Percentiles rank a stretch among this genome's conserved stretches.
phyloP scores from a whole-genome alignment of 2,113 vertebrate species.

The Lepus americanus region DNA sequence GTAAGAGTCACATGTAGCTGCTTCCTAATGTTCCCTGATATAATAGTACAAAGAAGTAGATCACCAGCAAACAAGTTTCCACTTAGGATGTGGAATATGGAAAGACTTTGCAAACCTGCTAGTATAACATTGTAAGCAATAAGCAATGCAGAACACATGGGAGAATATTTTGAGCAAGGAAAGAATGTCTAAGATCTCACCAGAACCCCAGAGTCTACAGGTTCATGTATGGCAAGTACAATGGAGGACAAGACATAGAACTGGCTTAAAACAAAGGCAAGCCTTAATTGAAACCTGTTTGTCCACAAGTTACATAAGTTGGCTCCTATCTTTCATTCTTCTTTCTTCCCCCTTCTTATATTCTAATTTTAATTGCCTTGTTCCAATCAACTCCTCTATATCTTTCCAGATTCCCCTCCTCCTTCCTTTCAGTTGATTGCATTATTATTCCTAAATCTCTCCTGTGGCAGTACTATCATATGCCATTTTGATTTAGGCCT shows the following conservation, averaged over 20 bases:
- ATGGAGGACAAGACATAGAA: not conserved
- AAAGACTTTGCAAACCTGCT: not conserved
- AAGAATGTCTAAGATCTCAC: not conserved
- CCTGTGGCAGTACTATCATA: not conserved
- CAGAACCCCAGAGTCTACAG: not conserved
- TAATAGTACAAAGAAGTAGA: not conserved
- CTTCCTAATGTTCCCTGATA: not conserved
- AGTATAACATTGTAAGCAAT: not conserved
- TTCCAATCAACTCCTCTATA: fast-evolving
- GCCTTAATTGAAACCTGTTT: not conserved
- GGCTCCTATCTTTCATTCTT: not conserved
- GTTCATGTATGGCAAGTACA: not conserved
- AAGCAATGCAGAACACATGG: not conserved
- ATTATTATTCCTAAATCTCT: not conserved
- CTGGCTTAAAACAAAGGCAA: not conserved
- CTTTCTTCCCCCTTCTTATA: not conserved
- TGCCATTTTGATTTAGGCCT: not conserved
- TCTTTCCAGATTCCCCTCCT: not conserved
- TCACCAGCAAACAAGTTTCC: not conserved
- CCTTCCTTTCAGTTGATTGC: not conserved
- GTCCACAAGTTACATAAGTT: no score
- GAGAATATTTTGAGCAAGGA: not conserved
- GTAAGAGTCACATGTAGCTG: not conserved
- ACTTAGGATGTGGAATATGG: not conserved
- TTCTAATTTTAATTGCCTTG: no score